Conservation (phyloP, 2,797 vertebrate genomes). For the Amazona ochrocephala region DNA sequence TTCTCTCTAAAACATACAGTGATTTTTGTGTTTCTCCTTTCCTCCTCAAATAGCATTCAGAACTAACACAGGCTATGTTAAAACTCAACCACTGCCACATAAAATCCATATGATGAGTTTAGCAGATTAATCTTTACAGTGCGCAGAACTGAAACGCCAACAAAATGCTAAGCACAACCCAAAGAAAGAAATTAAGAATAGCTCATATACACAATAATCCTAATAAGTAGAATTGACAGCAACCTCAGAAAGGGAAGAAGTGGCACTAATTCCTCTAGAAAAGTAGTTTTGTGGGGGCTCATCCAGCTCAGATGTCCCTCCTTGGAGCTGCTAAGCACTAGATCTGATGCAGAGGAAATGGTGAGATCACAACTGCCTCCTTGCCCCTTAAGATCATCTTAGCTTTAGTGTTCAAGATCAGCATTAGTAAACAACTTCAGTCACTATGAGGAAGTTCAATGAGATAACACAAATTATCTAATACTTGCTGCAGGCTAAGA, state of each 20-base stretch:
- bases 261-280: not conserved
- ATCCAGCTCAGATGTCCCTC: not conserved
- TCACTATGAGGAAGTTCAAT: not conserved
- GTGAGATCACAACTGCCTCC: not conserved
- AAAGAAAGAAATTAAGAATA: not conserved
- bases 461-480: not conserved
- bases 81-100: not conserved
- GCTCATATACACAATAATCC: not conserved
- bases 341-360: not conserved
- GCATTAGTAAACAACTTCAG: not conserved
- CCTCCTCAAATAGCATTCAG: not conserved
- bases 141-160: not conserved
- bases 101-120: not conserved
- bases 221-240: not conserved
- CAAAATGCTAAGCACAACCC: not conserved
- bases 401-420: not conserved
- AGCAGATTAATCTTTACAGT: not conserved
- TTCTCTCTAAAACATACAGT: not conserved
- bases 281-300: not conserved
- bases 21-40: not conserved
- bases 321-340: not conserved
- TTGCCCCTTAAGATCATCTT: not conserved
- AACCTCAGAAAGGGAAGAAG: not conserved
- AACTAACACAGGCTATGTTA: not conserved
- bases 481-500: not conserved